These are phyloP conservation scores for Fragum fragum DNA, from an alignment of 2,888 invertebrate genomes.

Conservation along the genomic window DNA sequence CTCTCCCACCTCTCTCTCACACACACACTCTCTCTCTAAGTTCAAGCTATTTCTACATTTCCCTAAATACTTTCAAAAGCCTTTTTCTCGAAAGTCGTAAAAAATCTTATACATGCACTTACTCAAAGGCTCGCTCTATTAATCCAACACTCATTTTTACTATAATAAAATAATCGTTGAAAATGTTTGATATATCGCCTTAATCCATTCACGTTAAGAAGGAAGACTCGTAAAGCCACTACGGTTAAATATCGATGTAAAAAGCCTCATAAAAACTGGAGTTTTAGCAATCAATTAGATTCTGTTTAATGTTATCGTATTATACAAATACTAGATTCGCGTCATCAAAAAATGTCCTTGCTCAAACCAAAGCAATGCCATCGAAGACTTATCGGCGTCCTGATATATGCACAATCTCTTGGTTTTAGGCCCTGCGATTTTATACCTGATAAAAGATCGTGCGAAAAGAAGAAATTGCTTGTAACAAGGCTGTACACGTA, in stretches of 20 bases:
- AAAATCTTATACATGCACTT: neutral
- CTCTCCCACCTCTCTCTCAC: no score
- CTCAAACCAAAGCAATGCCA: no score
- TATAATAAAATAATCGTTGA: neutral
- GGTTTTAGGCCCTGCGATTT: no score
- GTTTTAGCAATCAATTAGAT: constrained; percentile 48
- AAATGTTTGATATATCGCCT: neutral
- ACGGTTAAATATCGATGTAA: constrained; percentile 3
- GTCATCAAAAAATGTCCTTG: neutral
- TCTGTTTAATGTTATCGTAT: constrained; percentile 36
- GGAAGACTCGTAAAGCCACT: neutral
- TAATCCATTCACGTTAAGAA: neutral
- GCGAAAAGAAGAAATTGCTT: neutral
- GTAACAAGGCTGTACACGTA: no score
- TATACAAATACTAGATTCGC: constrained; percentile 39
- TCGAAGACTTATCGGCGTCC: no score
- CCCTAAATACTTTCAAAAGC: no score
- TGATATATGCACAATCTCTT: no score
- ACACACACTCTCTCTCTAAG: no score
- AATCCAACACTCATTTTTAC: constrained; percentile 5
- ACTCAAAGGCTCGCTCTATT: constrained; percentile 4
- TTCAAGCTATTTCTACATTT: no score
- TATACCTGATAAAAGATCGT: neutral
- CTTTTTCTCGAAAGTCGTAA: no score
- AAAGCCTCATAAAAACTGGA: constrained; percentile 3